Base-by-base conservation (phyloP, 2,888 invertebrate species). In the Scrobipalpa costella region DNA sequence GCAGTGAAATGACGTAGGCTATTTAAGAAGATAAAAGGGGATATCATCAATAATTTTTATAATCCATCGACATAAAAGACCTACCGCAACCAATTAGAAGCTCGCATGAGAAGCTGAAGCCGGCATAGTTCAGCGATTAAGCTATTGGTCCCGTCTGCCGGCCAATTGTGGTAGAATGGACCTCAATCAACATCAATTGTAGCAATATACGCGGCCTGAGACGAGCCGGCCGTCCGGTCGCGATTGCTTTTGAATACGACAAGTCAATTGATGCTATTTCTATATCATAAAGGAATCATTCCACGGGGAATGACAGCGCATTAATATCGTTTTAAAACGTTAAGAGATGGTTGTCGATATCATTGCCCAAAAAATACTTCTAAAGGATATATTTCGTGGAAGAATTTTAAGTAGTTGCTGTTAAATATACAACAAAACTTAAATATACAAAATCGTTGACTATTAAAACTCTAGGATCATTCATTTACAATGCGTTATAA, bases 141-240 rank as follows among this genome's bases (percentile, higher is more conserved):
- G 74, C 78, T 73, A 79, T 79, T 84, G 80, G 78, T 61, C 68
- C 65, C 66, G 68, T 69, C 75, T 71, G 78, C 72, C 68, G 69
- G 67, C 67, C 90, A 90, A 90, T 90, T 90, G 90, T 74, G 77
- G 79, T 80, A 81, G 88, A 90, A 87, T 89, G 81, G 84, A 67
- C 81, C 73, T 80, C 90, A 90, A 90, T 90, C 89, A 88, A 74
- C 79, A 73, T 70, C 90, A 90, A 90, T 90, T 90, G 86, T 79
- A 78, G 82, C 90, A 89, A 90, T 90, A 86, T 73, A 64, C 77
- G 76, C 83, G 81, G 81, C 81, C 76, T 50, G 61, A 52, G 71
- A 69, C 69, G 71, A 65, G 47, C 62, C 58, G 49, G 57, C 52
- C 59, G 62, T 47, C 58, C 62, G 57, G 60, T 62, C 60, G 65